These are phyloP conservation scores for Drosophila putrida DNA, from an alignment of 2,888 invertebrate species.

Conservation along the genomic window DNA sequence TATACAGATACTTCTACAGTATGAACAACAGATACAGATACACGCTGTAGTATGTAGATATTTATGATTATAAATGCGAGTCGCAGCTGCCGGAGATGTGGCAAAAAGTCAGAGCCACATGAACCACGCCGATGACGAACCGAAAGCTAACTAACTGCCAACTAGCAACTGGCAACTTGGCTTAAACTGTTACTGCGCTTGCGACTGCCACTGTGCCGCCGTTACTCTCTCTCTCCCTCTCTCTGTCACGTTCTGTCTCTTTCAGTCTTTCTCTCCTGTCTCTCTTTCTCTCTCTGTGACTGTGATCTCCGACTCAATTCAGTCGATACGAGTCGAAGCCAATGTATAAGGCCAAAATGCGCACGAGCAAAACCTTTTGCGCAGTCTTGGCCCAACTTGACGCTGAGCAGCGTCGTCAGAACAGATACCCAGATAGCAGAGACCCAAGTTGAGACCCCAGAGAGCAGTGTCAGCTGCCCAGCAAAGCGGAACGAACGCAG, in stretches of 20 bases:
- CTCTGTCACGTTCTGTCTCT: slow-evolving; percentile 19
- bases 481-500: slow-evolving; percentile 74
- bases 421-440: background rate
- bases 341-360: slow-evolving; percentile 76
- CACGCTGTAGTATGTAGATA: slow-evolving; percentile 67
- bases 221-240: slow-evolving; percentile 9
- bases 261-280: slow-evolving; percentile 25
- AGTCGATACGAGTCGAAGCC: slow-evolving; percentile 33
- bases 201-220: slow-evolving; percentile 15
- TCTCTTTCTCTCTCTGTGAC: slow-evolving; percentile 23
- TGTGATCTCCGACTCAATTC: slow-evolving; percentile 27
- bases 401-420: slow-evolving; percentile 40
- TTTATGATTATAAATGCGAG: slow-evolving; percentile 74
- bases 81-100: slow-evolving; percentile 55
- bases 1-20: slow-evolving; percentile 7
- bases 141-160: slow-evolving; percentile 68
- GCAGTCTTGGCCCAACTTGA: slow-evolving; percentile 63
- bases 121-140: slow-evolving; percentile 79
- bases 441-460: slow-evolving; percentile 2
- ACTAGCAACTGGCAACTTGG: slow-evolving; percentile 63
- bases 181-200: slow-evolving; percentile 46
- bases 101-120: slow-evolving; percentile 47
- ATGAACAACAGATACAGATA: slow-evolving; percentile 25
- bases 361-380: slow-evolving; percentile 73
- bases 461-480: slow-evolving; percentile 67